Evolutionary conservation across 2,113 vertebrate species (phyloP), one percentile per base, ranked within the genome.

Genomic region (Onychorhynchus coronatus): DNA sequence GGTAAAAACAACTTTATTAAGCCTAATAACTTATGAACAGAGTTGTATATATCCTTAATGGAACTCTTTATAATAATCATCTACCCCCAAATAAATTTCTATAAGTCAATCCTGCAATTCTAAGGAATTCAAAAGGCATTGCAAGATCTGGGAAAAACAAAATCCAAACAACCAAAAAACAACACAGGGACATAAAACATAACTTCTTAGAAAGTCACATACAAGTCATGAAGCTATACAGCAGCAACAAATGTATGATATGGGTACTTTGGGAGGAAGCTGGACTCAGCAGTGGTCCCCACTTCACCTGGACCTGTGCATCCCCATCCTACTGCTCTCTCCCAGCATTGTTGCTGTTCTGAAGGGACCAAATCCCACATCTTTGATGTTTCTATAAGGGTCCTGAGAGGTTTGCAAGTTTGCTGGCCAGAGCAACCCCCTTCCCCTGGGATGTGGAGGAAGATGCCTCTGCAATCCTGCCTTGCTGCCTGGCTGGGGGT

Each of bases 1-100:
- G 28, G 14, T 42, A 33, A 72, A 58, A 85, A 77, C 23, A 76
- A 67, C 62, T 82, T 93, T 77, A 85, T 88, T 92, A 83, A 90
- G 9, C 10, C 22, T 83, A n/a, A 20, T 42, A 44, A 74, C 6
- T 90, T 77, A 74, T 41, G 55, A 88, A 83, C 14, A 55, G 39
- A 25, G 8, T 83, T 83, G 19, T 18, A 23, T 67, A 12, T 59
- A 50, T 55, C 39, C 41, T 76, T 47, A 79, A 39, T 22, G 11
- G 24, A 67, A 6, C 10, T 50, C 28, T 76, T 85, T 39, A 30
- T 66, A 79, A 42, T 88, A 63, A 42, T 35, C 16, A 23, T 30
- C 23, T 66, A 70, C 7, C 9, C 14, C 27, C 33, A n/a, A 12
- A 39, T 9, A 82, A 50, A 77, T 77, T 53, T 91, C 58, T 59